Evolutionary conservation across 2,888 invertebrate genomes (phyloP).

Genomic region (Nasonovia ribisnigri): DNA sequence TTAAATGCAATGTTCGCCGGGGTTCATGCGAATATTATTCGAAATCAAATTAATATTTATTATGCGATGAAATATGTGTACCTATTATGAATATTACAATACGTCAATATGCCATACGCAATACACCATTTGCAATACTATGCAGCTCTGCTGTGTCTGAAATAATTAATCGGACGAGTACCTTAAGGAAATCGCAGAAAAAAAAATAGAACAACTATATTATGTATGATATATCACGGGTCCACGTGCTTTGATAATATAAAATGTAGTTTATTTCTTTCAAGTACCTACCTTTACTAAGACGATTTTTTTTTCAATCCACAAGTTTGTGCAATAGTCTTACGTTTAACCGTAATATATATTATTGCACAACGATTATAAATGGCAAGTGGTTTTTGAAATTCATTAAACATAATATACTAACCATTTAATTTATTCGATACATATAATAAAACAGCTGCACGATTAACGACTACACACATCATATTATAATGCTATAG

Average conservation of each 20-base stretch:
- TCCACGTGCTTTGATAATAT: neutral
- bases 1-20: neutral
- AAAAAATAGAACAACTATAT: neutral
- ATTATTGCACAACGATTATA: neutral
- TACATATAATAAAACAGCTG: neutral
- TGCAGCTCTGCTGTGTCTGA: neutral
- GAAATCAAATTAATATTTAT: neutral
- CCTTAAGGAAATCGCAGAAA: neutral
- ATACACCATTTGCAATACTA: neutral
- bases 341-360: slow-evolving; percentile 1
- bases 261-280: neutral
- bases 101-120: neutral
- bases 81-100: neutral
- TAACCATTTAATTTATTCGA: neutral
- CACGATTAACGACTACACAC: neutral
- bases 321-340: slow-evolving; percentile 4
- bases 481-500: neutral
- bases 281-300: neutral
- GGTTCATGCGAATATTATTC: neutral
- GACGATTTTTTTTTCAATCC: neutral
- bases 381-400: neutral
- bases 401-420: neutral
- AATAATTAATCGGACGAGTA: neutral
- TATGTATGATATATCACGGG: neutral
- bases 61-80: neutral